Evolutionary conservation across 2,113 vertebrate genomes (phyloP).

Genomic region (Pyrgilauda ruficollis): DNA sequence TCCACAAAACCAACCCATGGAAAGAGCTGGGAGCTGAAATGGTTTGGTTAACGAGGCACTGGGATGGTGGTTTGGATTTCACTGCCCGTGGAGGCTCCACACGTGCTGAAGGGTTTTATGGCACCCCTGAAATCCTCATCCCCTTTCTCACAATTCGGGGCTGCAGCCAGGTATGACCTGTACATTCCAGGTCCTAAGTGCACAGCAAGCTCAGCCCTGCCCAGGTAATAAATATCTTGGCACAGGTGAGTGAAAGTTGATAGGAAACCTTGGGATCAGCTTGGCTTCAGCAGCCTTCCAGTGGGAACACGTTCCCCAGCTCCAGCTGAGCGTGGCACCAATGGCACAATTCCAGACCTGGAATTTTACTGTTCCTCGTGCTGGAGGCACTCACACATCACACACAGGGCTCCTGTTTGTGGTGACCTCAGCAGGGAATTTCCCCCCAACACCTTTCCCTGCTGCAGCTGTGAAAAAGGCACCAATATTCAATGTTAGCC

Average conservation of each 20-base stretch:
- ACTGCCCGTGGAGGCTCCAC: background rate
- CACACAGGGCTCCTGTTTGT: rapidly evolving
- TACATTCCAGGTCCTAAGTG: background rate
- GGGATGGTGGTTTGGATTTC: background rate
- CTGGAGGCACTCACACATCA: background rate
- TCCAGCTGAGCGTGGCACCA: background rate
- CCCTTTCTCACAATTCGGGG: rapidly evolving
- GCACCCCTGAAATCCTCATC: rapidly evolving
- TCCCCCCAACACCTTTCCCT: background rate
- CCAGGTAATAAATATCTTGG: background rate
- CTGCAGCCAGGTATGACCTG: background rate
- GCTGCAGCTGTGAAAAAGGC: background rate
- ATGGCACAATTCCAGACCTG: too few relatives aligned
- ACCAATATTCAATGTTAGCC: too few relatives aligned
- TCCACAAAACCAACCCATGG: background rate
- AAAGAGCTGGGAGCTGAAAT: background rate
- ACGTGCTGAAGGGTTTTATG: rapidly evolving
- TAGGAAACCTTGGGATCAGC: background rate
- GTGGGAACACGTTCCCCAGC: rapidly evolving
- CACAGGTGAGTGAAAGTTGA: background rate
- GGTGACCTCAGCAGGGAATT: background rate
- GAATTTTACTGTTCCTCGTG: rapidly evolving
- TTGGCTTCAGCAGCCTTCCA: background rate
- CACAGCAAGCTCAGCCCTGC: background rate
- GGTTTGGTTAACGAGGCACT: background rate